Conservation (phyloP, 2,113 vertebrate species). For the Thermophis baileyi region DNA sequence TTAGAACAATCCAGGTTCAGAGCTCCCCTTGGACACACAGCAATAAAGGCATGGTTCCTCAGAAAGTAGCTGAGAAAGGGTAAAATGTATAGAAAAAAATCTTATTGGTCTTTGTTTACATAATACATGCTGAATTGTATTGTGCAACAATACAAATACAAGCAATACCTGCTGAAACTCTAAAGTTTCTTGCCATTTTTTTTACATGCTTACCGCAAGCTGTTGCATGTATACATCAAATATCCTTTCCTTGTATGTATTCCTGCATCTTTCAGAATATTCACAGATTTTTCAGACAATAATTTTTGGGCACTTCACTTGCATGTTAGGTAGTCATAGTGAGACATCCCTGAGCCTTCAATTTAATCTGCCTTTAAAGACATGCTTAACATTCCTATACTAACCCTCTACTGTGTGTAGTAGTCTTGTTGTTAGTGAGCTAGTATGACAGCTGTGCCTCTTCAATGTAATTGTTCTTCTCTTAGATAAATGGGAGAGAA, state of each 20-base stretch:
- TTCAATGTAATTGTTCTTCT: conserved; percentile 64
- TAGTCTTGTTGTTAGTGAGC: conserved; percentile 13
- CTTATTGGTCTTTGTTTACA: not conserved
- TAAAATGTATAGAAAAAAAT: not conserved
- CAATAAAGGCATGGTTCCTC: not conserved
- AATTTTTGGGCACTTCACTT: conserved; percentile 1
- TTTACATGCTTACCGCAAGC: not conserved
- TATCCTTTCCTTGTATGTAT: not conserved
- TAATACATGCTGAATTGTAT: not conserved
- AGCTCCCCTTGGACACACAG: not conserved
- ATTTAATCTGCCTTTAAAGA: not conserved
- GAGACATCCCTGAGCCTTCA: not conserved
- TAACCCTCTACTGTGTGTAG: conserved; percentile 13
- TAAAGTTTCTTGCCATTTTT: not conserved
- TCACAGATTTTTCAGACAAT: not conserved
- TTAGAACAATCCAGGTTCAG: not conserved
- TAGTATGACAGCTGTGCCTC: conserved; percentile 57
- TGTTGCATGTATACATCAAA: not conserved
- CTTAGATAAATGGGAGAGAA: conserved; percentile 88
- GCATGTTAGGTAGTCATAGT: not conserved
- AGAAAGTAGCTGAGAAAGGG: not conserved
- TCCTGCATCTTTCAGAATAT: not conserved
- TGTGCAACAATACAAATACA: not conserved
- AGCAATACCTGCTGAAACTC: not conserved
- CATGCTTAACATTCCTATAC: not conserved